Percentiles rank a stretch among this genome's conserved stretches.
These are phyloP conservation scores for Lycaena phlaeas DNA, from an alignment of 2,888 invertebrate genomes.

Conservation along the genomic window DNA sequence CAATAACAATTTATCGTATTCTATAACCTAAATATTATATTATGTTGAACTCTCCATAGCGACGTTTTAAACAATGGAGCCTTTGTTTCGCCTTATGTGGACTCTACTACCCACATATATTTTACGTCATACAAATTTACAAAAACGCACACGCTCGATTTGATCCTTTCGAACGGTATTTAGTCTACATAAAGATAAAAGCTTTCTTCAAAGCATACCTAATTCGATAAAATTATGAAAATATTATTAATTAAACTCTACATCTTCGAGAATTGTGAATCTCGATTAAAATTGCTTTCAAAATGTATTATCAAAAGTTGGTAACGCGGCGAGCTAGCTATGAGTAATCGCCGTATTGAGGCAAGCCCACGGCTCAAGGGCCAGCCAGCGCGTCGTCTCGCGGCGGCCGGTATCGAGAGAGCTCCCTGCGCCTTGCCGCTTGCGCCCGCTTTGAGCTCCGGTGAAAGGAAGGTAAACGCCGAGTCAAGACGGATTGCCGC, in stretches of 20 bases:
- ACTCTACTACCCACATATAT: neutral
- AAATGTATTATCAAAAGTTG: neutral
- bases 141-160: neutral
- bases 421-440: slow-evolving; percentile 24
- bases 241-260: no score
- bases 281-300: neutral
- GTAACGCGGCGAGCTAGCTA: slow-evolving; percentile 10
- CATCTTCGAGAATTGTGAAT: neutral
- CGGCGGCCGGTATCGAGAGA: slow-evolving; percentile 22
- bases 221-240: neutral
- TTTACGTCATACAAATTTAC: neutral
- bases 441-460: slow-evolving; percentile 23
- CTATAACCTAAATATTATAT: no score
- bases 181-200: slow-evolving; percentile 41
- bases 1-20: slow-evolving; percentile 26
- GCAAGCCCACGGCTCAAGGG: slow-evolving; percentile 29
- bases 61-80: slow-evolving; percentile 16
- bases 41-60: neutral
- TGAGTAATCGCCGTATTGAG: slow-evolving; percentile 24
- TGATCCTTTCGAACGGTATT: slow-evolving; percentile 36
- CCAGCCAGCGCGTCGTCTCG: slow-evolving; percentile 50
- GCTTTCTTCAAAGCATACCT: slow-evolving; percentile 24
- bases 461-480: slow-evolving; percentile 69
- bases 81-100: neutral
- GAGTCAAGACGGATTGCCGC: slow-evolving; percentile 57